Conservation (phyloP, 2,888 invertebrate genomes). For the Sinodicranocentrus sp. region DNA sequence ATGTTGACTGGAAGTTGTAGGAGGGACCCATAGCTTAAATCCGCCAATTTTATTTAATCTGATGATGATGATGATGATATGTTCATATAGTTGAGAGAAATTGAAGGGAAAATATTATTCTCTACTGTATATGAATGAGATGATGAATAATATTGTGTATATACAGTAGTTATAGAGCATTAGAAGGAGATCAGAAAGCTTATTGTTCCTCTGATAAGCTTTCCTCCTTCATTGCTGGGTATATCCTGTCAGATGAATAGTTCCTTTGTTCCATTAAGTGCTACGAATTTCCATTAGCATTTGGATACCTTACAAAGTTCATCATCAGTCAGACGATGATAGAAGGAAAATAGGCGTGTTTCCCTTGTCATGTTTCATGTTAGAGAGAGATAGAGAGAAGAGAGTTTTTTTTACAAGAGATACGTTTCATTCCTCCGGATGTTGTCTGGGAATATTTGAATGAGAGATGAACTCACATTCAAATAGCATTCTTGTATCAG, state of each 20-base stretch:
- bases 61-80: not conserved
- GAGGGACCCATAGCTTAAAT: not conserved
- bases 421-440: slow-evolving; percentile 5
- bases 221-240: slow-evolving; percentile 10
- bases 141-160: not conserved
- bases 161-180: not conserved
- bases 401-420: not conserved
- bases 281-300: slow-evolving; percentile 34
- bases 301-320: slow-evolving; percentile 31
- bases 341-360: slow-evolving; percentile 4
- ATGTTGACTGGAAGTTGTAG: too few species aligned
- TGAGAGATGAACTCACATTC: slow-evolving; percentile 24
- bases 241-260: slow-evolving; percentile 25
- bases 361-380: not conserved
- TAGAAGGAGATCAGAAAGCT: slow-evolving; percentile 24
- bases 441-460: slow-evolving; percentile 30
- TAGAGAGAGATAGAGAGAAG: not conserved
- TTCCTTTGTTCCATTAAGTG: slow-evolving; percentile 36
- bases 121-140: not conserved
- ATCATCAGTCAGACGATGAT: not conserved
- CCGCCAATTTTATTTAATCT: not conserved
- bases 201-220: slow-evolving; percentile 24
- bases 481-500: not conserved
- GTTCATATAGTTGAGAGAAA: too few species aligned
- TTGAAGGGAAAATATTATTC: too few species aligned